Percentiles rank a stretch among this genome's conserved stretches.
phyloP scores from a whole-genome alignment of 2,113 vertebrate genomes.

The Turdus rufiventris region DNA sequence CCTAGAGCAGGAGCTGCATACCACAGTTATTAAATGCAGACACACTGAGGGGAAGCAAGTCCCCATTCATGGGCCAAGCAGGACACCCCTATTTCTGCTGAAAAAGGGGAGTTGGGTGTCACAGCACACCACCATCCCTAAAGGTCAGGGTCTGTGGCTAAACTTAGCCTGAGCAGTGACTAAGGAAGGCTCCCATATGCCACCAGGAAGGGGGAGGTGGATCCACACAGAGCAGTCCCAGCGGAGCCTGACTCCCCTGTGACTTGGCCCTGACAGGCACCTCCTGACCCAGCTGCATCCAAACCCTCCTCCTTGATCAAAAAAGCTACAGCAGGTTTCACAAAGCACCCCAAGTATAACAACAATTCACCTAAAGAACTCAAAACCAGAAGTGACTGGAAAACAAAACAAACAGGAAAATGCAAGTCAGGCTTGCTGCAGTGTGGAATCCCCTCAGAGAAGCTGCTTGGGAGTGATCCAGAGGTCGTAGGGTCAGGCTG shows the following conservation, averaged over 20 bases:
- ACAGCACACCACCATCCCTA: not conserved
- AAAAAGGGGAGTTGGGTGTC: not conserved
- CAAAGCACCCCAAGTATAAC: not conserved
- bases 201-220: not conserved
- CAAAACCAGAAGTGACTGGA: not conserved
- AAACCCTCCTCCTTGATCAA: not conserved
- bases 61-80: accelerated
- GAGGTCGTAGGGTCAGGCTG: accelerated
- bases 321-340: accelerated
- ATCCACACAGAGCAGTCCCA: not conserved
- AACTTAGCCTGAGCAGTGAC: not conserved
- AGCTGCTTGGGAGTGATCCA: accelerated
- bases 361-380: not conserved
- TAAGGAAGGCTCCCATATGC: not conserved
- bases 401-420: not conserved
- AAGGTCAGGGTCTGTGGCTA: not conserved
- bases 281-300: not conserved
- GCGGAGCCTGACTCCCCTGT: not conserved
- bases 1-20: not conserved
- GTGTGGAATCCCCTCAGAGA: not conserved
- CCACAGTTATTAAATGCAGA: not conserved
- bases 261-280: not conserved
- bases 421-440: not conserved
- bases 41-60: not conserved
- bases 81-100: not conserved